Conservation (phyloP, 1,140 invertebrate species). For the Geopemphigus sp. region DNA sequence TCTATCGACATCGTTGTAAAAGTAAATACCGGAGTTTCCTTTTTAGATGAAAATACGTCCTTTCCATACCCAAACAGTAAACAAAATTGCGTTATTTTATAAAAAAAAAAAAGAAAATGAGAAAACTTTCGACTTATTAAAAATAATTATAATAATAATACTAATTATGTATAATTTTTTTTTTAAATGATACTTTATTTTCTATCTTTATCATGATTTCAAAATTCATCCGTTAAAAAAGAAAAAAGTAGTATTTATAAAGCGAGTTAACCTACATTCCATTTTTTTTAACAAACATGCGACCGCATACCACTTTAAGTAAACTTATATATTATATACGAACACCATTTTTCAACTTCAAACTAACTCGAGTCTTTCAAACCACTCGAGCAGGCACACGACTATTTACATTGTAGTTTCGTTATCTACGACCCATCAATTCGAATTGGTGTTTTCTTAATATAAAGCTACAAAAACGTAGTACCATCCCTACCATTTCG, state of each 20-base stretch:
- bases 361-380: background rate
- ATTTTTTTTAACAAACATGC: background rate
- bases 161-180: no score
- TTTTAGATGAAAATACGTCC: no score
- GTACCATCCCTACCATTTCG: background rate
- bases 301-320: background rate
- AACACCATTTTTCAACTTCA: conserved; percentile 1
- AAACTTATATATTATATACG: background rate
- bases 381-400: background rate
- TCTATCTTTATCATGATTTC: no score
- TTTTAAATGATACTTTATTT: no score
- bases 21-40: no score
- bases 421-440: conserved; percentile 14
- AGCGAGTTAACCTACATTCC: background rate
- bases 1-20: no score
- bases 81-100: no score
- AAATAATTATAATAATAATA: no score
- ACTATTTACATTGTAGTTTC: conserved; percentile 12
- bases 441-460: conserved; percentile 21
- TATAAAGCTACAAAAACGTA: conserved; percentile 2
- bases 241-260: background rate
- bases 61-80: no score
- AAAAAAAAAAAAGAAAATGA: no score
- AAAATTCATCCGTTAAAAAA: no score
- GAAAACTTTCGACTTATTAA: no score